These are phyloP conservation scores for Notothenia coriiceps DNA, from an alignment of 2,113 vertebrate genomes.

Conservation along the genomic window DNA sequence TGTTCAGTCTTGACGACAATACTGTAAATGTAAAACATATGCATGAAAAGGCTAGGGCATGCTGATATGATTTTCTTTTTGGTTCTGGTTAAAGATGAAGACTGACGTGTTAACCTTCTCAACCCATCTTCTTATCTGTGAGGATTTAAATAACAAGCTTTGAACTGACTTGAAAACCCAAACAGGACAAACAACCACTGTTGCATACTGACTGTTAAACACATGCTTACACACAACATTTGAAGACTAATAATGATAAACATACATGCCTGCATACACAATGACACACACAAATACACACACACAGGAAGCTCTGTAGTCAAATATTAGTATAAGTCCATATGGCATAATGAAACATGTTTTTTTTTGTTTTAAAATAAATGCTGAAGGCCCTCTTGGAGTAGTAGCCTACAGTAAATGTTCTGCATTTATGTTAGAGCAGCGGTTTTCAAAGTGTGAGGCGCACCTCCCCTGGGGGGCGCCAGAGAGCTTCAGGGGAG, in stretches of 20 bases:
- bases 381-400: no score
- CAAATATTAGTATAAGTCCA: neutral
- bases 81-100: no score
- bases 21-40: neutral
- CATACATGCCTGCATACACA: no score
- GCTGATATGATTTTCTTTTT: neutral
- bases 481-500: no score
- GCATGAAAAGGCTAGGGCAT: neutral
- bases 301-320: no score
- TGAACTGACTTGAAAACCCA: neutral
- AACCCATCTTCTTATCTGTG: neutral
- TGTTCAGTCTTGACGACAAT: constrained; percentile 1
- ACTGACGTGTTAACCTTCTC: neutral
- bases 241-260: no score
- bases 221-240: neutral
- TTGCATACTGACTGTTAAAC: neutral
- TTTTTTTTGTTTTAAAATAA: no score
- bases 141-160: constrained; percentile 1
- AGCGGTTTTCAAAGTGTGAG: no score
- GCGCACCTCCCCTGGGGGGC: no score
- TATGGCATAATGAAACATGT: neutral
- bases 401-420: no score
- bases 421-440: no score
- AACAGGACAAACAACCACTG: neutral
- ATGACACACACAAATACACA: no score